Evolutionary conservation across 2,888 invertebrate genomes (phyloP).

Genomic region (Syritta pipiens): DNA sequence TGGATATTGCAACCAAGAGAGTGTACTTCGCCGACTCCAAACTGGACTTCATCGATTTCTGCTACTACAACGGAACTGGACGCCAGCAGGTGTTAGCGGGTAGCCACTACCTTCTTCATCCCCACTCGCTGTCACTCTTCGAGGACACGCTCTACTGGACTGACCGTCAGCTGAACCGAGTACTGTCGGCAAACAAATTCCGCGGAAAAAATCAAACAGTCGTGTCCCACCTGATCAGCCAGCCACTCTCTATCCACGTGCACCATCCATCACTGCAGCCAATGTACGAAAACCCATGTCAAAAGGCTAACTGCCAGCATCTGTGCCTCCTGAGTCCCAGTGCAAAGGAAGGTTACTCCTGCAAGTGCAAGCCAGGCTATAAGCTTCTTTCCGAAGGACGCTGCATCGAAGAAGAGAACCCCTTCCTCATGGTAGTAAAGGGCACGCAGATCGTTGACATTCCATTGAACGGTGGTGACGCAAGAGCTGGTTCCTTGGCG

Average conservation of each 20-base stretch:
- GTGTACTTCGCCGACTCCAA: slow-evolving; percentile 99
- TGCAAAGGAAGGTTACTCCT: slow-evolving; percentile 85
- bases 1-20: slow-evolving; percentile 94
- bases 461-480: slow-evolving; percentile 87
- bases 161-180: slow-evolving; percentile 94
- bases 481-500: slow-evolving; percentile 88
- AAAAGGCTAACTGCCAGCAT: slow-evolving; percentile 88
- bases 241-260: slow-evolving; percentile 96
- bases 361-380: slow-evolving; percentile 95
- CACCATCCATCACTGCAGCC: slow-evolving; percentile 97
- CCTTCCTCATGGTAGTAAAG: slow-evolving; percentile 94
- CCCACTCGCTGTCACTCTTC: slow-evolving; percentile 96
- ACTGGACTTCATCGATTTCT: slow-evolving; percentile 98
- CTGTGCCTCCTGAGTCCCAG: slow-evolving; percentile 94
- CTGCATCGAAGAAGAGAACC: slow-evolving; percentile 91
- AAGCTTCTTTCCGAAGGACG: slow-evolving; percentile 84
- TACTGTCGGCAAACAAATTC: slow-evolving; percentile 94
- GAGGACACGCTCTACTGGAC: slow-evolving; percentile 99
- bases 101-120: slow-evolving; percentile 95
- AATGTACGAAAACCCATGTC: slow-evolving; percentile 87
- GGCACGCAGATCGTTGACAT: slow-evolving; percentile 94
- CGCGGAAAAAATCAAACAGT: slow-evolving; percentile 95
- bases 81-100: slow-evolving; percentile 92
- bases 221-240: slow-evolving; percentile 95
- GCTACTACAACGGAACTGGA: slow-evolving; percentile 96